Evolutionary conservation across 1,140 invertebrate species (phyloP).

Genomic region (Eulimnadia texana): DNA sequence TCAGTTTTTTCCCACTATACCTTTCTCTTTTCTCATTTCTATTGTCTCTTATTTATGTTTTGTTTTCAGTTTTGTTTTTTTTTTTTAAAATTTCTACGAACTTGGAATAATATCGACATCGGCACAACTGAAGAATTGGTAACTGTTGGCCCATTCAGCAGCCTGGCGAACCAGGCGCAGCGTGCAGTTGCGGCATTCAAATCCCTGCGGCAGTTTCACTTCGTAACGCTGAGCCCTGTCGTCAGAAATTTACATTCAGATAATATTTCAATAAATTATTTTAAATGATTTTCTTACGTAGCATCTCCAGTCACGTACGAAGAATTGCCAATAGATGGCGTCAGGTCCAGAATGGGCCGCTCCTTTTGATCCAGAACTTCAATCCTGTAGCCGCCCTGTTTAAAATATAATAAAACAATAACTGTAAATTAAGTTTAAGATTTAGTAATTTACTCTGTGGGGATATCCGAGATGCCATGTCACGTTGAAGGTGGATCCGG

Average conservation of each 20-base stretch:
- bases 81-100: too few relatives aligned
- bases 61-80: too few relatives aligned
- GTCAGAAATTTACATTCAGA: slow-evolving; percentile 22
- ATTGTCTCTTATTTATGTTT: too few relatives aligned
- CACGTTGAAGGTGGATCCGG: slow-evolving; percentile 70
- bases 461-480: slow-evolving; percentile 90
- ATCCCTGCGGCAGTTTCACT: slow-evolving; percentile 61
- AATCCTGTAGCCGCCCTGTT: slow-evolving; percentile 71
- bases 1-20: too few relatives aligned
- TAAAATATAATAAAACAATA: slow-evolving; percentile 22
- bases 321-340: slow-evolving; percentile 43
- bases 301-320: slow-evolving; percentile 62
- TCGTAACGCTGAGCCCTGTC: slow-evolving; percentile 67
- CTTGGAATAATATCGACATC: slow-evolving; percentile 65
- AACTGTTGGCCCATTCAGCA: slow-evolving; percentile 66
- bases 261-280: too few relatives aligned
- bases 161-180: slow-evolving; percentile 75
- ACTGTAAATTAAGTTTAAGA: slow-evolving; percentile 19
- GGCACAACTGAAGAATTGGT: slow-evolving; percentile 87
- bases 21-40: too few relatives aligned
- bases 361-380: slow-evolving; percentile 68
- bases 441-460: slow-evolving; percentile 55
- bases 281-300: too few relatives aligned
- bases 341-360: slow-evolving; percentile 64
- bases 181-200: slow-evolving; percentile 78